Base-by-base conservation (phyloP, 2,888 invertebrate species). In the Neoitamus cyanurus region DNA sequence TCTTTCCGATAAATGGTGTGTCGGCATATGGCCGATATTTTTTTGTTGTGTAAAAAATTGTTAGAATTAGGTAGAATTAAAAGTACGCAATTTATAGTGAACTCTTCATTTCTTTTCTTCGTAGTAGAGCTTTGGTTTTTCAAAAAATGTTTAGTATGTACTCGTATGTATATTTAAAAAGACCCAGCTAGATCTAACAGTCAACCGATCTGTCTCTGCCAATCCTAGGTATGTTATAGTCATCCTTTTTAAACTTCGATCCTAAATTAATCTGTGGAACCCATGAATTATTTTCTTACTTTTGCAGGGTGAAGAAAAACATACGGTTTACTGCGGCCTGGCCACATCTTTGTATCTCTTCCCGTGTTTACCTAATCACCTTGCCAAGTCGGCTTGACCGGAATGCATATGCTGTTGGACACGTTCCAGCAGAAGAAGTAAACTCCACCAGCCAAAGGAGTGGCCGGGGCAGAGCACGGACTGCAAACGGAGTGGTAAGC, bases 311-410 rank as follows among this genome's bases (percentile, higher is more conserved):
- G 20, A 58, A 58, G 58, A 58, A 58, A 58, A 58, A 58, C 58
- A 58, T 15, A 58, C 42, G 1, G 5, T 6, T 42, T 42, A n/a
- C 58, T 58, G 58, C 25, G 25, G 58, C 58, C 25, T 58, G 58
- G 58, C 58, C 58, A 58, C 58, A 58, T 73, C 73, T 46, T 46
- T 80, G 34, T 68, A 58, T 80, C 48, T 28, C n/a, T 68, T 34
- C 20, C 28, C 48, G 20, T 20, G 20, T 68, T 82, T 68, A 82
- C 82, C 82, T 84, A 75, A 28, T 58, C 75, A 84, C 84, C 84
- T 84, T 75, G 84, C 84, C 84, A 84, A 75, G 58, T 84, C 58
- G 34, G 37, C 84, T 84, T 84, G 84, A 84, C 84, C 84, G 84
- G 84, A 75, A 84, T 69, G 72, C 72, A 72, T 83, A 72, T 72